Conservation (phyloP, 2,797 vertebrate species). For the Molossus alvarezi region DNA sequence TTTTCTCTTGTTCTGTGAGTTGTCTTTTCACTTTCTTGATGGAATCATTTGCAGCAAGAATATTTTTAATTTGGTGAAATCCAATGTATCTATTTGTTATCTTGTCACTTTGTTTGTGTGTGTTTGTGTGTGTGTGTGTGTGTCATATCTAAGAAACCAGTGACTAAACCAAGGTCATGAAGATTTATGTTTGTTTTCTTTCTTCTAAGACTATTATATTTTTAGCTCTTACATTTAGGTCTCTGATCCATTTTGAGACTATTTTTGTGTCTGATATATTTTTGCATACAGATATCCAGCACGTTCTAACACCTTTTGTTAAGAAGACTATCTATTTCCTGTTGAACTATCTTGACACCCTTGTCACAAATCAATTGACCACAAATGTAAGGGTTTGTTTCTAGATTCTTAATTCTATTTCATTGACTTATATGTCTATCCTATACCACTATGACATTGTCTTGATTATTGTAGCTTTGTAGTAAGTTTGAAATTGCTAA, state of each 20-base stretch:
- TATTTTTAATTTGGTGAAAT: not conserved
- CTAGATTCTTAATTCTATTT: not conserved
- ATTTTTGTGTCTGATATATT: not conserved
- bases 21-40: not conserved
- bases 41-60: not conserved
- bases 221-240: not conserved
- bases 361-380: not conserved
- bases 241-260: not conserved
- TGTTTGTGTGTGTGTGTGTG: not conserved
- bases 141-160: not conserved
- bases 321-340: constrained; percentile 11
- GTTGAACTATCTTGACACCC: not conserved
- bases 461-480: not conserved
- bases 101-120: not conserved
- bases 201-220: not conserved
- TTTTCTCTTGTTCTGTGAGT: not conserved
- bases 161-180: not conserved
- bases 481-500: not conserved
- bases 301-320: not conserved
- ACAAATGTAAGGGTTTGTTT: not conserved
- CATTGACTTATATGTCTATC: not conserved
- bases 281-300: not conserved
- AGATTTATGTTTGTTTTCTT: constrained; percentile 28
- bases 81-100: not conserved
- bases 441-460: not conserved